A percentile compares a stretch with the other conserved stretches of the same genome.
phyloP scores from a whole-genome alignment of 2,113 vertebrate genomes.

The Holacanthus passer region DNA sequence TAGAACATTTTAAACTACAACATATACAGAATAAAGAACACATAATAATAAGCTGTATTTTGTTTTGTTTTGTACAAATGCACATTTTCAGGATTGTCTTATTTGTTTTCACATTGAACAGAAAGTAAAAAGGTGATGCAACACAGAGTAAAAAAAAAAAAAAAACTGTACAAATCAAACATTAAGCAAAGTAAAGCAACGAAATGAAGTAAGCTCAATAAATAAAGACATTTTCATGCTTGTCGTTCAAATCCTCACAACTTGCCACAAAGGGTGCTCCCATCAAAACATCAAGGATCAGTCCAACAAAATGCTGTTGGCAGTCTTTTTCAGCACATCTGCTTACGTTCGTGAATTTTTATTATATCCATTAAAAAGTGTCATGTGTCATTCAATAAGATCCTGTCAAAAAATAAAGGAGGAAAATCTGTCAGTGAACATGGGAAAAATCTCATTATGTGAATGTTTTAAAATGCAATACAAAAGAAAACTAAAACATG shows the following conservation, averaged over 20 bases:
- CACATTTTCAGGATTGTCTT: slow-evolving; percentile 15
- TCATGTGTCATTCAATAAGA: slow-evolving; percentile 76
- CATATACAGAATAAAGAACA: neutral
- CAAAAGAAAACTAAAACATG: neutral
- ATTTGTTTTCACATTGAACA: slow-evolving; percentile 38
- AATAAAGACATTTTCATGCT: slow-evolving; percentile 53
- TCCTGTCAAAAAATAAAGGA: slow-evolving; percentile 69
- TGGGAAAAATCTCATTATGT: neutral
- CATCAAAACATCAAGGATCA: neutral
- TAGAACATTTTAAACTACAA: neutral
- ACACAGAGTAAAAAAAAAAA: slow-evolving; percentile 26
- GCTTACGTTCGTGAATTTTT: neutral
- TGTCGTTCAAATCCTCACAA: slow-evolving; percentile 18
- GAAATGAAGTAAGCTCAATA: slow-evolving; percentile 57
- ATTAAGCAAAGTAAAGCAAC: slow-evolving; percentile 13
- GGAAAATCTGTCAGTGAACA: slow-evolving; percentile 11
- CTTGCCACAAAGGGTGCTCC: neutral
- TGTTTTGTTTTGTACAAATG: slow-evolving; percentile 19
- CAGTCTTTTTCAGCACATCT: slow-evolving; percentile 29
- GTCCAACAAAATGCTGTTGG: slow-evolving; percentile 25
- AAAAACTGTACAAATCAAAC: slow-evolving; percentile 58
- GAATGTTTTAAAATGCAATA: neutral
- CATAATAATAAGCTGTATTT: neutral
- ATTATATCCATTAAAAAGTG: neutral
- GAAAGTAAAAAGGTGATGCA: slow-evolving; percentile 34